Evolutionary conservation across 2,888 invertebrate species (phyloP), one percentile per base, ranked within the genome.

Genomic region (Dione vanillae): DNA sequence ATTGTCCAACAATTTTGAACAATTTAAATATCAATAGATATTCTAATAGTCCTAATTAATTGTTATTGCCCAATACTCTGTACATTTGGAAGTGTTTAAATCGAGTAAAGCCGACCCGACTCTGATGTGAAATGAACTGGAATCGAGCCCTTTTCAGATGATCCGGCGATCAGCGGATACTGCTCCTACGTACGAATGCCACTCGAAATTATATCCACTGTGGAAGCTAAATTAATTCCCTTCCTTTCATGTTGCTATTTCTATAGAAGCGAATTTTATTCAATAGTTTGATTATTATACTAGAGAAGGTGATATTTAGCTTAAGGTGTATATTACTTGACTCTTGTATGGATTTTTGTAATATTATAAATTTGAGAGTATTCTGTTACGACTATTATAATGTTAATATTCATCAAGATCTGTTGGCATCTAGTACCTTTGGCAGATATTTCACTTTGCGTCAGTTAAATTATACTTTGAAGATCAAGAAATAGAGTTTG

Each of bases 101-200:
- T 67, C 64, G 65, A 74, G 62, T 66, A 71, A 58, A 69, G 16
- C 66, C 73, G 54, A 67, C 70, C 73, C 72, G 69, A 67, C 68
- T 69, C 68, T 35, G 27, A 41, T 52, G 68, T 70, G 70, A 68
- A 74, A 72, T 74, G 72, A 74, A 59, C 66, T 67, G 72, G 72
- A 74, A 74, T 58, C 54, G 54, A 68, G 62, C 68, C 67, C 74
- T 73, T 69, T 74, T 64, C 68, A 69, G 69, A 68, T 65, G 59
- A 71, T 49, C 45, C 65, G 51, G 64, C 67, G 65, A 69, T 71
- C 71, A 59, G 40, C 70, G 66, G 66, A 70, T 66, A 66, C 61
- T 56, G 47, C 66, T 20, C 16, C 58, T 70, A 52, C 16, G 61
- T 14, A 68, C 67, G 54, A 69, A 64, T 35, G 41, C 40, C 40